Evolutionary conservation across 2,888 invertebrate genomes (phyloP).

Genomic region (Exephanes ischioxanthus): DNA sequence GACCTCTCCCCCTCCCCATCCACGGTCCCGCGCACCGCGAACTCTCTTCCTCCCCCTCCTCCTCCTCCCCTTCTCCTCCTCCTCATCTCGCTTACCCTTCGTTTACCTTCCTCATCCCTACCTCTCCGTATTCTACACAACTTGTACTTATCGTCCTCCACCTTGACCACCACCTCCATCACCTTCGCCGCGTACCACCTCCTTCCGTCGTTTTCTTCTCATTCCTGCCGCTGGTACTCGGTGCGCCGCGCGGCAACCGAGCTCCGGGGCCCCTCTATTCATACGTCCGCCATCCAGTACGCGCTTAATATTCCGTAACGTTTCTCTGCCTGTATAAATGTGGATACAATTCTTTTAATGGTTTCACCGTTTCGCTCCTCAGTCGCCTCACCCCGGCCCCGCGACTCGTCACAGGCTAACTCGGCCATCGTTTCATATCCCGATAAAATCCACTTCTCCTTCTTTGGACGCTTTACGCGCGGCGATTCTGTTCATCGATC

Average conservation of each 20-base stretch:
- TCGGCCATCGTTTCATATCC: conserved; percentile 47
- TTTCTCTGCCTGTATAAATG: conserved; percentile 32
- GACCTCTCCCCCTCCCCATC: conserved; percentile 50
- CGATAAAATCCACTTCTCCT: conserved; percentile 67
- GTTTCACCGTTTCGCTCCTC: conserved; percentile 59
- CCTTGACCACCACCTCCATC: conserved; percentile 63
- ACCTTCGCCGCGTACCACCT: conserved; percentile 61
- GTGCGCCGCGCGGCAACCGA: conserved; percentile 48
- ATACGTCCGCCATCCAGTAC: conserved; percentile 46
- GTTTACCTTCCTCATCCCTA: conserved; percentile 67
- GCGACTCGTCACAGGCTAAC: conserved; percentile 16
- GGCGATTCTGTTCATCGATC: conserved; percentile 62
- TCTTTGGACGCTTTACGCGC: conserved; percentile 51
- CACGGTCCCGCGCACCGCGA: conserved; percentile 55
- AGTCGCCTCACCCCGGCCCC: conserved; percentile 48
- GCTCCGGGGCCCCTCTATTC: conserved; percentile 16
- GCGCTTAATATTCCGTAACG: conserved; percentile 66
- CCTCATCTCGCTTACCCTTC: conserved; percentile 65
- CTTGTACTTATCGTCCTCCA: conserved; percentile 57
- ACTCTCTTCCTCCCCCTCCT: conserved; percentile 64
- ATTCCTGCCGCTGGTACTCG: conserved; percentile 46
- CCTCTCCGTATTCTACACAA: conserved; percentile 44
- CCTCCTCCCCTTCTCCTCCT: conserved; percentile 58
- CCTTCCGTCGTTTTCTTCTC: conserved; percentile 58
- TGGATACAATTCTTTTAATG: conserved; percentile 34